These are phyloP conservation scores for Nymphicus hollandicus DNA, from an alignment of 2,113 vertebrate species.

Conservation along the genomic window DNA sequence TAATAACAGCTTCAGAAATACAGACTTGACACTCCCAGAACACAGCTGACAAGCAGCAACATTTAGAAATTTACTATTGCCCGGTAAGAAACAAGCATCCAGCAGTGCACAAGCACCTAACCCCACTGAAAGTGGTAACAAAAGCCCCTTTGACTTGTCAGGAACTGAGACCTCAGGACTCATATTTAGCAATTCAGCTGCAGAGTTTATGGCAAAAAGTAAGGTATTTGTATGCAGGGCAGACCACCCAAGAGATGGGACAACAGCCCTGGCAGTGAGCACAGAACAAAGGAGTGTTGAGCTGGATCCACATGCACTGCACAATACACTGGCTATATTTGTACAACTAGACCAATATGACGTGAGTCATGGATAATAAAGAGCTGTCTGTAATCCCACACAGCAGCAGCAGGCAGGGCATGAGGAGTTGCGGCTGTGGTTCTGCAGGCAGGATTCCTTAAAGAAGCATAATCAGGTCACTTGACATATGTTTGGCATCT, in stretches of 20 bases:
- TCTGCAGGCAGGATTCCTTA: background rate
- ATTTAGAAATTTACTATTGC: background rate
- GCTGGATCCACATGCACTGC: background rate
- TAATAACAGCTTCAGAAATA: background rate
- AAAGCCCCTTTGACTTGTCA: background rate
- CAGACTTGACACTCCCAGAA: background rate
- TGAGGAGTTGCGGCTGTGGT: background rate
- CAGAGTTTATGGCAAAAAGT: background rate
- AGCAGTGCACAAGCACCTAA: background rate
- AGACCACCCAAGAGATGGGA: background rate
- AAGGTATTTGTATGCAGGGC: background rate
- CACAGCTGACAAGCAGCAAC: background rate
- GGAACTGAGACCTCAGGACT: background rate
- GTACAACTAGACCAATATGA: background rate
- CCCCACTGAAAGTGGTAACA: fast-evolving
- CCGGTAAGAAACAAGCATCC: fast-evolving
- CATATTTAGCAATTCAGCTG: background rate
- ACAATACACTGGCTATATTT: background rate
- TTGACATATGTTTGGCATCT: background rate
- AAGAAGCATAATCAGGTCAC: background rate
- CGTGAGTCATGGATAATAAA: background rate
- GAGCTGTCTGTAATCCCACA: background rate
- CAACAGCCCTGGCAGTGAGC: background rate
- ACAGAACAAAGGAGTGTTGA: constrained; percentile 18
- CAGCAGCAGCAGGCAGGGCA: background rate